Percentiles rank a stretch among this genome's conserved stretches.
These are phyloP conservation scores for Oceanodroma leucorhoa DNA, from an alignment of 2,797 vertebrate species.

Conservation along the genomic window DNA sequence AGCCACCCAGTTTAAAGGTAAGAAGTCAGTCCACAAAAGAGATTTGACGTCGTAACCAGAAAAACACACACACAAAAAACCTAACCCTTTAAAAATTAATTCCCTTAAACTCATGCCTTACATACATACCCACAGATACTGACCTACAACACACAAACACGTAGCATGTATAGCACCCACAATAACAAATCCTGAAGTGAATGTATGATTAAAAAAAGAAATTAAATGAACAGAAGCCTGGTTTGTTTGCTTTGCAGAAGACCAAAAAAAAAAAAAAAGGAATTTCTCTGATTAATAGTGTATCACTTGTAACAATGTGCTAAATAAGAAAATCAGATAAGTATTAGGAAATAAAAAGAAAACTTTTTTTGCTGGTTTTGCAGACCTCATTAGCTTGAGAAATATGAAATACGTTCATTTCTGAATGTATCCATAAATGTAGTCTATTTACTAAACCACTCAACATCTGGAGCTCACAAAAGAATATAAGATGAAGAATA, in stretches of 20 bases:
- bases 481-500: background rate
- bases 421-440: background rate
- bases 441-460: background rate
- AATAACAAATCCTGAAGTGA: background rate
- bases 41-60: background rate
- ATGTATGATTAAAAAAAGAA: background rate
- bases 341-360: background rate
- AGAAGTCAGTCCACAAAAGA: background rate
- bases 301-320: background rate
- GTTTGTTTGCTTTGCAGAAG: background rate
- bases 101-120: background rate
- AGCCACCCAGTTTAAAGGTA: background rate
- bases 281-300: background rate
- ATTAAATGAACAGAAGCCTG: background rate
- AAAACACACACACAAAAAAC: background rate
- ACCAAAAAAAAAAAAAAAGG: background rate
- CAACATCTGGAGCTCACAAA: background rate
- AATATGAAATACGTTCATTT: too few species aligned
- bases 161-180: background rate
- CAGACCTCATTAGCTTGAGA: background rate
- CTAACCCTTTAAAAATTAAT: background rate
- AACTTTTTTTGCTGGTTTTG: background rate
- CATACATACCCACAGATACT: background rate
- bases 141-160: background rate
- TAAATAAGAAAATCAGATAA: background rate